Base-by-base conservation (phyloP, 2,797 vertebrate species). In the Okamejei kenojei region DNA sequence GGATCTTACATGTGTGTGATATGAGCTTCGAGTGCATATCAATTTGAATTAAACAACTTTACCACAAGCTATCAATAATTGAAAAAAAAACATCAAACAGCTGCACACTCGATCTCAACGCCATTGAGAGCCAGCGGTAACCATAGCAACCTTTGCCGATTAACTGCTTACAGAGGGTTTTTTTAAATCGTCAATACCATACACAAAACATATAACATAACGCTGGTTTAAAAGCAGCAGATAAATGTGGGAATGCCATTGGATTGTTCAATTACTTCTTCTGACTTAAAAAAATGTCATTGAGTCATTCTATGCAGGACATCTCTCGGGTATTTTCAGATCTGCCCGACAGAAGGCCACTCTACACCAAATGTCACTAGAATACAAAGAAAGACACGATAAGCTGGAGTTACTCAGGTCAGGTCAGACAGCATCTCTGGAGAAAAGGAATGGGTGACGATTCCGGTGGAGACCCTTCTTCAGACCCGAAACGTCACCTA, bases 1-100 rank as follows among this genome's bases (percentile, higher is more conserved):
- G 84, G n/a, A 65, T 88, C 84, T 65, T 68, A 68, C 84, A 68
- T 32, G 35, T 88, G n/a, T 88, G 84, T 63, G 61, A 88, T 88
- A 19, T 23, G 63, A 88, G 32, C n/a, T 88, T 65, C 63, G 68
- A 63, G 63, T 35, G 35, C 61, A 88, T 88, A 88, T 65, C 84
- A 88, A 68, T 61, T 68, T 88, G n/a, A 88, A 88, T 88, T 65
- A 88, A 88, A 88, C 84, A 68, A 68, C 84, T 88, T 88, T 88
- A 88, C 84, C 84, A 65, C 84, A 68, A 68, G 84, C n/a, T 35
- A 88, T 88, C n/a, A 88, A 88, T 68, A 88, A 88, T 68, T 88
- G 61, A 88, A 68, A 88, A 88, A 88, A 88, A n/a, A 65, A 2
- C 71, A 68, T 88, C 84, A 88, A 65, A 68, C 84, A 88, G 84